Base-by-base conservation (phyloP, 2,888 invertebrate species). In the Allolobophora icterica region DNA sequence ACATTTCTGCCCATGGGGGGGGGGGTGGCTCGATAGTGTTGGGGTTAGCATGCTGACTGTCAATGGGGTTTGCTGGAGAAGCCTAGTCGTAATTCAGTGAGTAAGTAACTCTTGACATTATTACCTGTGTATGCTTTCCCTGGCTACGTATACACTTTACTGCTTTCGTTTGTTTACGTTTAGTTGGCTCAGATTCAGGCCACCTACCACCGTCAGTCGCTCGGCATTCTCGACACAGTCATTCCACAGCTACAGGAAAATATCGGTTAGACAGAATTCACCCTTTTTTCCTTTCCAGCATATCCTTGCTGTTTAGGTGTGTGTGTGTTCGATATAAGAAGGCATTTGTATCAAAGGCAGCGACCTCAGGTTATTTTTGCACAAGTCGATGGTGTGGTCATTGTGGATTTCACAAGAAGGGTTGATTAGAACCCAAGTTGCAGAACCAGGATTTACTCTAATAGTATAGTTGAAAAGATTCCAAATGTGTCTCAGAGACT, bases 121-220 rank as follows among this genome's bases (percentile, higher is more conserved):
- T 58, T 58, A 58, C 30, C 58, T 58, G 4, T 58, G 5, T 58
- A 30, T 11, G 24, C 24, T 24, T 58, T 58, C 17, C 30, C 58
- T 58, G 3, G 24, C 24, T 58, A 30, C 58, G 24, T 30, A 4
- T 58, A 24, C 4, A 3, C 24, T 58, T 58, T 58, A 58, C 58
- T 24, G 4, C 58, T 58, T 2, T 58, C 3, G 30, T 58, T 24
- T 58, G 58, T 58, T 58, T 58, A 58, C 30, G 58, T 90, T 24
- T 33, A 98, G 95, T 97, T 98, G 94, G 96, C 98, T 90, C 97
- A 98, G 96, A 96, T 97, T 94, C 98, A 99, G 95, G 96, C 97
- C 94, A 97, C 97, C 33, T 98, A 98, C 95, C 98, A 99, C 94
- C 97, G 97, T 95, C 97, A 97, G 93, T 97, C 95, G 91, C 96